phyloP scores from a whole-genome alignment of 1,140 invertebrate species.

The Lerema accius region DNA sequence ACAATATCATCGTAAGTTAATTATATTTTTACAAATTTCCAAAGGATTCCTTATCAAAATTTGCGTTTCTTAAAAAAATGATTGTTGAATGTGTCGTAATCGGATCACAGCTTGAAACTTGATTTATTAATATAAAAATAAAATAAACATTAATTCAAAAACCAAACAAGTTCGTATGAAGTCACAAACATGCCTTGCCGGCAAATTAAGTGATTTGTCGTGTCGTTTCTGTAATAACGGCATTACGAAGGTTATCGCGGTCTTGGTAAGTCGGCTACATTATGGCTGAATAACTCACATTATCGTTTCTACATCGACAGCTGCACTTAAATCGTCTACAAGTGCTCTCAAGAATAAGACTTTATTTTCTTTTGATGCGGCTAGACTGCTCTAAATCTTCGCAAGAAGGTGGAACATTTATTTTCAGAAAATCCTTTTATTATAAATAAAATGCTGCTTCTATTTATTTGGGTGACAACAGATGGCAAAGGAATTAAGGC shows the following conservation, averaged over 20 bases:
- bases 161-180: background rate
- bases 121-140: background rate
- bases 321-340: slow-evolving; percentile 5
- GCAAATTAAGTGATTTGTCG: background rate
- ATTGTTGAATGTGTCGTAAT: no score
- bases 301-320: background rate
- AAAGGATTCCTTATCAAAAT: no score
- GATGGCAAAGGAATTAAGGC: background rate
- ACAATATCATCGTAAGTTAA: no score
- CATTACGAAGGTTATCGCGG: background rate
- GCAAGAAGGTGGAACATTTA: background rate
- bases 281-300: slow-evolving; percentile 3
- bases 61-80: no score
- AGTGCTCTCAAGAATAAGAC: background rate
- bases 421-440: background rate
- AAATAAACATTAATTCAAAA: background rate
- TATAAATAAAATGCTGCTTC: background rate
- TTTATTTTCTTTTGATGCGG: slow-evolving; percentile 4
- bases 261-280: background rate
- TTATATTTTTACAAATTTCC: no score
- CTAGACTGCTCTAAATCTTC: background rate
- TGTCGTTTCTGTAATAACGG: slow-evolving; percentile 1
- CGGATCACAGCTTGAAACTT: no score
- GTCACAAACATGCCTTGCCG: background rate
- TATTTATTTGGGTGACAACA: background rate